Percentiles rank a stretch among this genome's conserved stretches.
phyloP scores from a whole-genome alignment of 1,140 invertebrate species.

The Wasmannia auropunctata region DNA sequence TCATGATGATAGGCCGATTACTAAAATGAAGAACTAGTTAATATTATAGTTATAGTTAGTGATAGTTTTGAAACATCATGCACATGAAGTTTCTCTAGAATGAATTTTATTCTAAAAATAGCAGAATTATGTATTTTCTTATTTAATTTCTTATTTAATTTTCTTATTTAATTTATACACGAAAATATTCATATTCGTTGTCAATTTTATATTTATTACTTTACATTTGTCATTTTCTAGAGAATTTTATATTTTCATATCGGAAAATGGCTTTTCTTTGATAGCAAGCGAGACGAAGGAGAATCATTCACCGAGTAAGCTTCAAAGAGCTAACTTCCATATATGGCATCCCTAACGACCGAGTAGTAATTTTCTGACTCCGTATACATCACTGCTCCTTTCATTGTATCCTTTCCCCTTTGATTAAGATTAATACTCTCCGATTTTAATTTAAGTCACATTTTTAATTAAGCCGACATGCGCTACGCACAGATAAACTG shows the following conservation, averaged over 20 bases:
- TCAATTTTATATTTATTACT: not conserved
- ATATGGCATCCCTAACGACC: slow-evolving; percentile 26
- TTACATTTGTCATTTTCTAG: not conserved
- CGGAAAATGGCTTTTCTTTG: slow-evolving; percentile 1
- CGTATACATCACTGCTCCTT: not conserved
- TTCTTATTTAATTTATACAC: slow-evolving; percentile 2
- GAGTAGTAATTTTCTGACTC: slow-evolving; percentile 24
- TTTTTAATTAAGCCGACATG: slow-evolving; percentile 9
- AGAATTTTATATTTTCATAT: slow-evolving; percentile 23
- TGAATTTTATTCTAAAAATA: not conserved
- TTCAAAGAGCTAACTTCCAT: slow-evolving; percentile 24
- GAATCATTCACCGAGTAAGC: not conserved
- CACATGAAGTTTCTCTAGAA: not conserved
- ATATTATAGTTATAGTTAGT: too few relatives aligned
- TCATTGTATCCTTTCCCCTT: not conserved
- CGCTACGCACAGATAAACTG: not conserved
- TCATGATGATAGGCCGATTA: not conserved
- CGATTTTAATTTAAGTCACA: slow-evolving; percentile 10
- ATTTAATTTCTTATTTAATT: slow-evolving; percentile 9
- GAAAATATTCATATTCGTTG: not conserved
- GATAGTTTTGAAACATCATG: not conserved
- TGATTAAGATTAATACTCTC: slow-evolving; percentile 25
- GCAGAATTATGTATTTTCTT: not conserved
- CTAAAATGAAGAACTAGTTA: not conserved
- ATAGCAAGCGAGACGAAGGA: not conserved